phyloP scores from a whole-genome alignment of 2,797 vertebrate genomes.

The Periophthalmus magnuspinnatus region DNA sequence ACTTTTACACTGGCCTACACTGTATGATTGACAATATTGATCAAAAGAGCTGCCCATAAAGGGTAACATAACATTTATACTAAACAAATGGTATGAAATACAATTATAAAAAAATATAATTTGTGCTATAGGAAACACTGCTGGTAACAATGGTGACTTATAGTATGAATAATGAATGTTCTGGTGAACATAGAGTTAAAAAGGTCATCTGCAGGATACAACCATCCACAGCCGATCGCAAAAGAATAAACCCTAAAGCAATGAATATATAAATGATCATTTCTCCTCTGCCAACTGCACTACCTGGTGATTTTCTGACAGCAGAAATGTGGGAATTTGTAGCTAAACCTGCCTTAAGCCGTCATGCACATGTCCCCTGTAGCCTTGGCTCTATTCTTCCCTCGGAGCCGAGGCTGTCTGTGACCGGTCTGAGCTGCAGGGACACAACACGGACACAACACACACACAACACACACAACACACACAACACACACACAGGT shows the following conservation, averaged over 20 bases:
- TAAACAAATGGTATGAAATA: no score
- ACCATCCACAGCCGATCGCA: no score
- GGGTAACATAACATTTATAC: no score
- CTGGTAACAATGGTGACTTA: no score
- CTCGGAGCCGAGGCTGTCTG: slow-evolving; percentile 27
- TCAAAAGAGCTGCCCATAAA: no score
- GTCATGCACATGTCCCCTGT: slow-evolving; percentile 37
- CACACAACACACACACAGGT: slow-evolving; percentile 33
- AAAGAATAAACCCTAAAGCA: slow-evolving; percentile 10
- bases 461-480: slow-evolving; percentile 35
- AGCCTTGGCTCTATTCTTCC: slow-evolving; percentile 11
- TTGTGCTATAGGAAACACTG: no score
- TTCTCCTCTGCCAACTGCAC: slow-evolving; percentile 11
- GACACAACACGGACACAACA: slow-evolving; percentile 32
- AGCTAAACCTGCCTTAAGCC: slow-evolving; percentile 25
- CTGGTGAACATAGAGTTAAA: background rate
- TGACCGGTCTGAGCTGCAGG: slow-evolving; percentile 11
- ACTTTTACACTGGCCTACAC: no score
- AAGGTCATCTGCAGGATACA: slow-evolving; percentile 3
- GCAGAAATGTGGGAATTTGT: slow-evolving; percentile 26
- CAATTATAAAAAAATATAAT: no score
- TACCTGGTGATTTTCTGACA: slow-evolving; percentile 12
- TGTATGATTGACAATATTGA: no score
- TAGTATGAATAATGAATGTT: background rate
- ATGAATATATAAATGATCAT: slow-evolving; percentile 14